These are phyloP conservation scores for Chaenocephalus aceratus DNA, from an alignment of 2,113 vertebrate genomes.

Conservation along the genomic window DNA sequence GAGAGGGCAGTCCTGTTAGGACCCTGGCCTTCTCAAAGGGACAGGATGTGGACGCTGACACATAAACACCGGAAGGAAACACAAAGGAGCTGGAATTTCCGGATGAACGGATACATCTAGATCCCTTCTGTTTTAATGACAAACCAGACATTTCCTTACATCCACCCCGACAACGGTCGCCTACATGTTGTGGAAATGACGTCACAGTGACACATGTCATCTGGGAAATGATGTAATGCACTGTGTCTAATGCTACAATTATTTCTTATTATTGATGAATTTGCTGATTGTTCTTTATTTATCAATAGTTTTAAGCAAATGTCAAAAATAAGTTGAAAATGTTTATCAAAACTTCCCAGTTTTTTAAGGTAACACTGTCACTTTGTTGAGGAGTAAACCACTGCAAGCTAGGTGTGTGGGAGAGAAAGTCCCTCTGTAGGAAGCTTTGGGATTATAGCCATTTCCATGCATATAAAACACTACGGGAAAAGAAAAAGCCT, in stretches of 20 bases:
- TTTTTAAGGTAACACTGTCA: too few species aligned
- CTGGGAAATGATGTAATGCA: not conserved
- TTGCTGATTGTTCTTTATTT: not conserved
- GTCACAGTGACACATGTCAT: not conserved
- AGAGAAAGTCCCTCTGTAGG: too few species aligned
- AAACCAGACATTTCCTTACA: conserved; percentile 1
- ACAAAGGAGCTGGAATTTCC: conserved; percentile 35
- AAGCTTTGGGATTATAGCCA: too few species aligned
- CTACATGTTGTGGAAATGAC: not conserved
- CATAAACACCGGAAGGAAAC: not conserved
- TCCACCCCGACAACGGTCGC: not conserved
- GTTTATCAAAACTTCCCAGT: too few species aligned
- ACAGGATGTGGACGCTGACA: conserved; percentile 64
- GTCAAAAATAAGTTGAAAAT: not conserved
- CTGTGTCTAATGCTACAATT: not conserved
- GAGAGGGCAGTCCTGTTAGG: conserved; percentile 41
- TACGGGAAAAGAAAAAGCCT: too few species aligned
- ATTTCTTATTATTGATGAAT: not conserved
- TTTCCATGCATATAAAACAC: too few species aligned
- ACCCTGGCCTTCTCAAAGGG: conserved; percentile 50
- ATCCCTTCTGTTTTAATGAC: not conserved
- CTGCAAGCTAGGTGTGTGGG: too few species aligned
- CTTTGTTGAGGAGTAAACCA: too few species aligned
- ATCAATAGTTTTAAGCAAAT: not conserved
- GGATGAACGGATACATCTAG: not conserved